Conservation (phyloP, 2,113 vertebrate species). For the Pandion haliaetus region DNA sequence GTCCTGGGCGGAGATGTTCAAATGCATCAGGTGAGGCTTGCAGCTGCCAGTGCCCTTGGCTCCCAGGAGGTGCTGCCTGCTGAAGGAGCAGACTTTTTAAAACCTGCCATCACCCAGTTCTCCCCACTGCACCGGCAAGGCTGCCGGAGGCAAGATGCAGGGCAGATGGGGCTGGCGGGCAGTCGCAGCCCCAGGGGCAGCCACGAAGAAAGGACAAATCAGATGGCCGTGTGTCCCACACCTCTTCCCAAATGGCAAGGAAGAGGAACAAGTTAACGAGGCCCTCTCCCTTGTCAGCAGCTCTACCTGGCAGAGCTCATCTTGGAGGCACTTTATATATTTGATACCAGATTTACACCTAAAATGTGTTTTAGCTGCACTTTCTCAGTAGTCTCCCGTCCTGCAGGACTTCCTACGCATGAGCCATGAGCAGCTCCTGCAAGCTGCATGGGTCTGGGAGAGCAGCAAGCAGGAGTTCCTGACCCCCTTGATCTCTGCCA, state of each 20-base stretch:
- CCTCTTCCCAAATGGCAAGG: not conserved
- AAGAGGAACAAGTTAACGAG: not conserved
- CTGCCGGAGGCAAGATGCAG: not conserved
- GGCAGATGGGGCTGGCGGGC: not conserved
- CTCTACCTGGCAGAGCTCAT: not conserved
- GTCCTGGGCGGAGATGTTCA: not conserved
- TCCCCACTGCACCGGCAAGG: not conserved
- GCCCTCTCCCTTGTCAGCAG: not conserved
- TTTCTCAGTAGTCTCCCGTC: not conserved
- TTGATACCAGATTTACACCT: not conserved
- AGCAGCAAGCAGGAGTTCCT: not conserved
- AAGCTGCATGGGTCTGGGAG: not conserved
- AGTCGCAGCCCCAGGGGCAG: not conserved
- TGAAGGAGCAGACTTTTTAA: not conserved
- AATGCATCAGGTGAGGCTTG: not conserved
- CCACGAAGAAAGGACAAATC: not conserved
- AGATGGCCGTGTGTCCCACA: not conserved
- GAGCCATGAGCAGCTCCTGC: not conserved
- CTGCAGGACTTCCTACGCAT: not conserved
- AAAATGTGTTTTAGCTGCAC: not conserved
- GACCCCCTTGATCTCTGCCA: not conserved
- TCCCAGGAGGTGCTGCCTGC: not conserved
- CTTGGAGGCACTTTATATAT: not conserved
- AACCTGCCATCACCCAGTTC: fast-evolving
- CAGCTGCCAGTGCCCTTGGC: fast-evolving